A percentile compares a stretch with the other conserved stretches of the same genome.
Evolutionary conservation across 1,140 invertebrate species (phyloP).

Genomic region (Drusus annulatus): DNA sequence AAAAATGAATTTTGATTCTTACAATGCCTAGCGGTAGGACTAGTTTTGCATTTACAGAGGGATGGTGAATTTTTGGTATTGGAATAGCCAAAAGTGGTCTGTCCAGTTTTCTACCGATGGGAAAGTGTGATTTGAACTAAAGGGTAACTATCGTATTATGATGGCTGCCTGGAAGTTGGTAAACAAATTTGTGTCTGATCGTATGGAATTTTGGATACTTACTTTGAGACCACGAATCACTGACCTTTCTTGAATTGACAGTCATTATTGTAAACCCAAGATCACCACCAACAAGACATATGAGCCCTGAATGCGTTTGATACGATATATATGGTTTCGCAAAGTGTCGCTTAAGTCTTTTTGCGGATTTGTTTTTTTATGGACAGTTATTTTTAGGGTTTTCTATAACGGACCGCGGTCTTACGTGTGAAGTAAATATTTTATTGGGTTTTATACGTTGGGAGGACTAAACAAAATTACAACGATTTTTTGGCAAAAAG

Average conservation of each 20-base stretch:
- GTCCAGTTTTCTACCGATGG: conserved; percentile 62
- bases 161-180: conserved; percentile 30
- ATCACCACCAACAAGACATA: conserved; percentile 11
- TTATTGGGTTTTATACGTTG: conserved; percentile 31
- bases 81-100: conserved; percentile 69
- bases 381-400: conserved; percentile 50
- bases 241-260: conserved; percentile 50
- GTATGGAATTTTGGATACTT: conserved; percentile 8
- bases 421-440: conserved; percentile 46
- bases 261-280: conserved; percentile 42
- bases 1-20: not conserved
- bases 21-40: not conserved
- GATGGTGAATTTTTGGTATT: conserved; percentile 6
- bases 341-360: not conserved
- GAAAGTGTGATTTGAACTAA: conserved; percentile 53
- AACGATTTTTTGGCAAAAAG: conserved; percentile 51
- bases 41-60: conserved; percentile 5
- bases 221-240: conserved; percentile 41
- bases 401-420: conserved; percentile 36
- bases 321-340: not conserved
- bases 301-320: not conserved
- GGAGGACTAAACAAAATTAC: conserved; percentile 32
- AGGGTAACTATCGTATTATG: conserved; percentile 44
- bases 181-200: not conserved
- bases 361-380: not conserved